phyloP scores from a whole-genome alignment of 1,140 invertebrate species.

The Nasonia giraulti region DNA sequence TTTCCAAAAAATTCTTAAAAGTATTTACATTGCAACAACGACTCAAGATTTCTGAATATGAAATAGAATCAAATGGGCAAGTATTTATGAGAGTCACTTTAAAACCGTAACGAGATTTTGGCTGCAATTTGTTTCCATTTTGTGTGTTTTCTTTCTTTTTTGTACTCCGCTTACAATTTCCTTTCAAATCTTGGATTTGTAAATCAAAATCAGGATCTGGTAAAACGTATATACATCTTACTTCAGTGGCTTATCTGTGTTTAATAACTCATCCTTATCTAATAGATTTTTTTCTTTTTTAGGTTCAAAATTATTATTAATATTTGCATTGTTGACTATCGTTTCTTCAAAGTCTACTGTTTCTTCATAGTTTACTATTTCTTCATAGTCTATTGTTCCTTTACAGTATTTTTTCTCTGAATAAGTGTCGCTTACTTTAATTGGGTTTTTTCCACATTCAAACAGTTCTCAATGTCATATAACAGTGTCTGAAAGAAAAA shows the following conservation, averaged over 20 bases:
- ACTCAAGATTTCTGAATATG: neutral
- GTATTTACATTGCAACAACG: neutral
- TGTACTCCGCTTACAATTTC: neutral
- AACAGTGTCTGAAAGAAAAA: constrained; percentile 60
- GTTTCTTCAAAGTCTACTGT: too few relatives aligned
- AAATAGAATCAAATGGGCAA: neutral
- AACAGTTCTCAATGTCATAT: constrained; percentile 65
- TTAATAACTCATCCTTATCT: too few relatives aligned
- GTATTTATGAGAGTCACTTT: neutral
- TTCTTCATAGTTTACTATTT: too few relatives aligned
- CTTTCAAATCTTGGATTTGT: neutral
- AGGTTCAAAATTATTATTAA: too few relatives aligned
- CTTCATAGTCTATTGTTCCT: too few relatives aligned
- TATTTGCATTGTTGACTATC: too few relatives aligned
- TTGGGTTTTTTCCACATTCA: constrained; percentile 68
- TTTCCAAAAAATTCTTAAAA: neutral
- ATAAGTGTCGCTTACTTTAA: too few relatives aligned
- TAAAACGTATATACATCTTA: neutral
- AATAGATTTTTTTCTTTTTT: too few relatives aligned
- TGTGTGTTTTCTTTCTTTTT: neutral
- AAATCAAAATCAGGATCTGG: neutral
- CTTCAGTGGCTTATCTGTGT: neutral
- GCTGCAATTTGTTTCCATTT: neutral
- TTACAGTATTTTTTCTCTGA: too few relatives aligned
- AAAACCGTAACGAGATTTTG: too few relatives aligned